Percentiles rank a stretch among this genome's conserved stretches.
Evolutionary conservation across 2,888 invertebrate genomes (phyloP).

Genomic region (Cataglyphis cursor): DNA sequence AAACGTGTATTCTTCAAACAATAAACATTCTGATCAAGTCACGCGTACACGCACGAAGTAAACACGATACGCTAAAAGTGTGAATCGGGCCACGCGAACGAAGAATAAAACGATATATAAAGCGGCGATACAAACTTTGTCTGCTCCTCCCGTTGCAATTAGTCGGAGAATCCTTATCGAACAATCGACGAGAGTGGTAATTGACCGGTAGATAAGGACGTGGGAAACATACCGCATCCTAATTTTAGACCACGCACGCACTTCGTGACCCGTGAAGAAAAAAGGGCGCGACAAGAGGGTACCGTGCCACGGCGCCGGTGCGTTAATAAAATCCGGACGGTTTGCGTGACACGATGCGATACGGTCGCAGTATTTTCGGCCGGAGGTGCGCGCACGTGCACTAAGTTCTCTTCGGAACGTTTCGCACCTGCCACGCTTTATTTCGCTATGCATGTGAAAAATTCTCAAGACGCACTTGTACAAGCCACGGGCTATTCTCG

Average conservation of each 20-base stretch:
- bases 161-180: constrained; percentile 60
- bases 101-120: constrained; percentile 51
- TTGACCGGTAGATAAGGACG: constrained; percentile 70
- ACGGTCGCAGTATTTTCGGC: constrained; percentile 70
- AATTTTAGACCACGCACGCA: constrained; percentile 73
- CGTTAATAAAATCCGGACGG: constrained; percentile 71
- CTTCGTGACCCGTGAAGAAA: constrained; percentile 42
- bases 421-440: constrained; percentile 53
- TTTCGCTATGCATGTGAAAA: constrained; percentile 48
- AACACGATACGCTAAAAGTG: background rate
- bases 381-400: constrained; percentile 53
- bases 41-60: constrained; percentile 13
- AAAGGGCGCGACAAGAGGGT: constrained; percentile 27
- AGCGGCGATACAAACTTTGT: constrained; percentile 49
- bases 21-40: constrained; percentile 11
- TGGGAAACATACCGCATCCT: constrained; percentile 66
- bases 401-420: constrained; percentile 36
- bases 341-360: constrained; percentile 73
- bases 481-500: constrained; percentile 26
- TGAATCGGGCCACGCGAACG: constrained; percentile 55
- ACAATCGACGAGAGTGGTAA: constrained; percentile 62
- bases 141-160: constrained; percentile 42
- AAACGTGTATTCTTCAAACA: constrained; percentile 22
- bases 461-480: constrained; percentile 45
- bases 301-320: constrained; percentile 30